Evolutionary conservation across 2,888 invertebrate genomes (phyloP).

Genomic region (Chorisops tibialis): DNA sequence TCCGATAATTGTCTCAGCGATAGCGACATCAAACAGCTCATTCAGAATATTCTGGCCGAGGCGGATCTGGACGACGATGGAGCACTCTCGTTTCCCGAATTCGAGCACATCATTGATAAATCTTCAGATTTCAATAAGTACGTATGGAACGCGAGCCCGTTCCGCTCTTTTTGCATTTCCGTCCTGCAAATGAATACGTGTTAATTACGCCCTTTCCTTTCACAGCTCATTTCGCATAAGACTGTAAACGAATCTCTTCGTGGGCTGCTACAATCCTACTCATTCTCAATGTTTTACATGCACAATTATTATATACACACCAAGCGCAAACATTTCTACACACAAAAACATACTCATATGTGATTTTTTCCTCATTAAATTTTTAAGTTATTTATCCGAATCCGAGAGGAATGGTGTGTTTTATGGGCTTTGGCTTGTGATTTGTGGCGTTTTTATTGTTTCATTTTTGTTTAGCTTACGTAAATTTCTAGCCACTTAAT

Average conservation of each 20-base stretch:
- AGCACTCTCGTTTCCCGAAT: conserved; percentile 89
- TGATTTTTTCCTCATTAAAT: conserved; percentile 7
- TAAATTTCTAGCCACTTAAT: too few species aligned
- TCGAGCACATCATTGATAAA: conserved; percentile 93
- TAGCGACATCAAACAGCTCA: conserved; percentile 72
- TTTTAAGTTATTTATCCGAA: background rate
- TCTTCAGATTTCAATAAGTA: conserved; percentile 88
- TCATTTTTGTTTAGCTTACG: too few species aligned
- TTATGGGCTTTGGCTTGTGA: too few species aligned
- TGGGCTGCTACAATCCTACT: too few species aligned
- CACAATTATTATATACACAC: too few species aligned
- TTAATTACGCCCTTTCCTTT: conserved; percentile 16
- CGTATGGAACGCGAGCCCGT: conserved; percentile 33
- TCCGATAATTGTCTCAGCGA: conserved; percentile 66
- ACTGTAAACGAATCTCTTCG: conserved; percentile 34
- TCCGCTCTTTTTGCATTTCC: background rate
- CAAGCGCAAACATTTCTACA: too few species aligned
- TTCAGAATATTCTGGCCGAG: conserved; percentile 83
- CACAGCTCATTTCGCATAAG: conserved; percentile 41
- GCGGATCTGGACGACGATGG: conserved; percentile 94
- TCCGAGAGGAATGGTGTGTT: too few species aligned
- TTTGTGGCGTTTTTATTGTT: too few species aligned
- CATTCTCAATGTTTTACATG: too few species aligned
- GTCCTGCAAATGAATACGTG: background rate
- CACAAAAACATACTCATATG: background rate